A percentile compares a stretch with the other conserved stretches of the same genome.
These are phyloP conservation scores for Carduelis carduelis DNA, from an alignment of 2,797 vertebrate species.

Conservation along the genomic window DNA sequence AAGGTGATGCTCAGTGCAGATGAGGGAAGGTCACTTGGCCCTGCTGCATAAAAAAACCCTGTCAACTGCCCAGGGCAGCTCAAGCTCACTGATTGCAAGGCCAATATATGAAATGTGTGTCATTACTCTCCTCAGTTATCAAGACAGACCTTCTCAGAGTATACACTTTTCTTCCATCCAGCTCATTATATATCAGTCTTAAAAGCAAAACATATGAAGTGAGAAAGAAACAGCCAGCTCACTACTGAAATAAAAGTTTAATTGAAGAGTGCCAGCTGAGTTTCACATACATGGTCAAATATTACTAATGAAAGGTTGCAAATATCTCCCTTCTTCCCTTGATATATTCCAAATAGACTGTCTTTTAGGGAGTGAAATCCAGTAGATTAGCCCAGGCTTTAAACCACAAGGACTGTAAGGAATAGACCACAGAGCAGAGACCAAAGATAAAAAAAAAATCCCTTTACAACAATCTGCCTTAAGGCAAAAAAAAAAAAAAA, in stretches of 20 bases:
- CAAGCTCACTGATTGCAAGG: not conserved
- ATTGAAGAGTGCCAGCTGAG: not conserved
- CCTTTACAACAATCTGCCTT: not conserved
- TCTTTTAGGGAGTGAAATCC: not conserved
- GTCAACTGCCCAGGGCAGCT: not conserved
- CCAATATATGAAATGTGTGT: not conserved
- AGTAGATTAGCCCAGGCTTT: not conserved
- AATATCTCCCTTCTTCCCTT: not conserved
- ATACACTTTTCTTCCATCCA: not conserved
- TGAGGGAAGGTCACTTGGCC: not conserved
- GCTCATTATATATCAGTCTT: not conserved
- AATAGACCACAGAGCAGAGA: not conserved
- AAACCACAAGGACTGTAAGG: not conserved
- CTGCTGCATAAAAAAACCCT: not conserved
- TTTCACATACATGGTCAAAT: not conserved
- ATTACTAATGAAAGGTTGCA: not conserved
- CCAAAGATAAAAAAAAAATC: fast-evolving
- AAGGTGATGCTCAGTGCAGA: fast-evolving
- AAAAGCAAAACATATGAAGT: not conserved
- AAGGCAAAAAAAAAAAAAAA: not conserved
- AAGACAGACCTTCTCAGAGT: not conserved
- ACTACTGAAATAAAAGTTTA: not conserved
- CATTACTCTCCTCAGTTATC: not conserved
- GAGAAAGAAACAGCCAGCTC: not conserved
- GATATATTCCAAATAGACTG: not conserved